A percentile compares a stretch with the other conserved stretches of the same genome.
Conservation (phyloP, 2,113 vertebrate genomes). For the Probosciger aterrimus region DNA sequence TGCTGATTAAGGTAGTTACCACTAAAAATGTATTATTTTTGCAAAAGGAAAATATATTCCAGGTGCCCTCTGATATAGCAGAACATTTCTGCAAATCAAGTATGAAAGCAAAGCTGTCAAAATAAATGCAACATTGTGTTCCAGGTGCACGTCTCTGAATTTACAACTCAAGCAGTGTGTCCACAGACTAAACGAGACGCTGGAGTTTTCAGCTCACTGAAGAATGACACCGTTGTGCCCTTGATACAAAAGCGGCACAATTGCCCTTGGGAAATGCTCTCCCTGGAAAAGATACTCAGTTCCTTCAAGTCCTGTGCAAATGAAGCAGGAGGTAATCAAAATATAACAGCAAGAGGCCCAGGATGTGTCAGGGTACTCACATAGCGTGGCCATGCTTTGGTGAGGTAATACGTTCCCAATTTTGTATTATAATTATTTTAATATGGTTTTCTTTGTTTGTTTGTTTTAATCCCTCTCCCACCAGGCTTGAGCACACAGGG, state of each 20-base stretch:
- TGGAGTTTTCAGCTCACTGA: neutral
- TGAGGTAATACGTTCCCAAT: neutral
- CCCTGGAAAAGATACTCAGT: neutral
- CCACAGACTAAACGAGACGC: neutral
- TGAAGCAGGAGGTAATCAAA: neutral
- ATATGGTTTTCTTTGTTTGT: neutral
- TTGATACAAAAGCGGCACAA: neutral
- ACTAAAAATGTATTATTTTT: neutral
- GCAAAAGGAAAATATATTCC: neutral
- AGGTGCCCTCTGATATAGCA: neutral
- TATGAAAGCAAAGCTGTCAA: constrained; percentile 3
- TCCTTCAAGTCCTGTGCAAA: neutral
- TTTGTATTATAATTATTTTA: neutral
- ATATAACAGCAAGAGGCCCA: neutral
- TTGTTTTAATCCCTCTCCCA: neutral
- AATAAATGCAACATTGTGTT: neutral
- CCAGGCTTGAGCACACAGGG: neutral
- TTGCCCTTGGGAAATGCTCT: neutral
- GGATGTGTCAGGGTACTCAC: accelerated
- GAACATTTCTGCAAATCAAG: neutral
- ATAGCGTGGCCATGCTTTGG: neutral
- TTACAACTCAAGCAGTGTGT: neutral
- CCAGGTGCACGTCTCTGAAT: neutral
- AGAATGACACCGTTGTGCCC: neutral
- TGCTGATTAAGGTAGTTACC: neutral